Evolutionary conservation across 2,113 vertebrate genomes (phyloP), one percentile per base, ranked within the genome.

Genomic region (Hippocampus comes): DNA sequence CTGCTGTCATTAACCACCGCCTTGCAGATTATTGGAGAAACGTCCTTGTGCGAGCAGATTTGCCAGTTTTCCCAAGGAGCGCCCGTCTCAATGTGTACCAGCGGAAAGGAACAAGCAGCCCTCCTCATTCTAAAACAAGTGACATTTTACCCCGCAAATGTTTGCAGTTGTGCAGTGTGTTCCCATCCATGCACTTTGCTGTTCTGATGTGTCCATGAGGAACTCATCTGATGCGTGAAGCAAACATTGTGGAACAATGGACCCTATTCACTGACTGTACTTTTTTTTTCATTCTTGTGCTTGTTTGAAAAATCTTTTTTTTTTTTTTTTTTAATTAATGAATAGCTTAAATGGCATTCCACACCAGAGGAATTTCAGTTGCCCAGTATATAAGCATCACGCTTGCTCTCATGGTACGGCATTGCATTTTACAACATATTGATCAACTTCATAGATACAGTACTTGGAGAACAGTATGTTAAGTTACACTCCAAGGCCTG

Each of bases 1-100:
- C 88, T 91, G 90, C 89, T 90, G 88, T 92, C 92, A 93, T 93
- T 94, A 93, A 91, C 86, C 84, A 90, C 75, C 67, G 81, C 87
- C 89, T 89, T 76, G 80, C 84, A 84, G 88, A 92, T 93, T 92
- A 94, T 91, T 92, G 91, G 86, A 90, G 86, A 92, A 92, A 91
- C 71, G 88, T 91, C 88, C 88, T 91, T 91, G 88, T 85, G 84
- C 75, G 83, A 83, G 84, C 76, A 85, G 84, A 86, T 88, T 77
- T 84, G 61, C 82, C 71, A 75, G 81, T 84, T 84, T 86, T 86
- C 87, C 86, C 83, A 79, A 85, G 80, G 73, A 81, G 76, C 76
- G 75, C 41, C 27, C 64, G 42, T 23, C 42, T 17, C 64, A 66
- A 66, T 27, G 64, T 7, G 7, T 15, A 23, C 42, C 12, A 14